Evolutionary conservation across 2,888 invertebrate genomes (phyloP), one percentile per base, ranked within the genome.

Genomic region (Sicus ferrugineus): DNA sequence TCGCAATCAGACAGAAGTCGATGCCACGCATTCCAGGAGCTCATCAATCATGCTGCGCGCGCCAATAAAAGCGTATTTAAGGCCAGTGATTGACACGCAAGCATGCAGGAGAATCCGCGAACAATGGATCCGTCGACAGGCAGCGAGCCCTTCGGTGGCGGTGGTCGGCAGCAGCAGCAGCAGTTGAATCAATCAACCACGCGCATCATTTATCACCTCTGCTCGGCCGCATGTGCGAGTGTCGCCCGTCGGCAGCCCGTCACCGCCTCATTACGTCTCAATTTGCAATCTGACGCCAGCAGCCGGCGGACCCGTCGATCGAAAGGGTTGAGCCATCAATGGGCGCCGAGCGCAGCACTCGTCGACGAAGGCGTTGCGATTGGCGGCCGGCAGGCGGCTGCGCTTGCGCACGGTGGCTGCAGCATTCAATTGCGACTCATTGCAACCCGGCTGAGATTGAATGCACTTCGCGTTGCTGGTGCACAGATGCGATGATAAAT

Each of bases 161-260:
- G 26, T 3, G 38, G 19, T 4, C 62, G 46, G 63, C 19, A 9
- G 23, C 63, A 21, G 14, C 14, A 34, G 21, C 56, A 42, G 38
- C 65, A 46, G 52, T 31, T n/a, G 26, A 46, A 46, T 54, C 52
- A 28, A 67, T 58, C 67, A 61, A 46, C 16, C 30, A n/a, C 54
- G 42, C 19, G 38, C 62, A 67, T 68, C 68, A 68, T 63, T 68
- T 63, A 68, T 68, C 63, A 68, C 42, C 6, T 16, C 64, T 3
- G 26, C 26, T 21, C n/a, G 19, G 42, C 38, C 31, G 50, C 30
- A 42, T 65, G 65, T 65, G 52, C 50, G 52, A 30, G 19, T 64
- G 54, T 38, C 42, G 19, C 23, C 21, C 42, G 58, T 19, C 14
- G 26, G 26, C 30, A 30, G 42, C 16, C 48, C 59, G 59, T 42